Conservation (phyloP, 1,140 invertebrate genomes). For the Himalopsyche phryganea region DNA sequence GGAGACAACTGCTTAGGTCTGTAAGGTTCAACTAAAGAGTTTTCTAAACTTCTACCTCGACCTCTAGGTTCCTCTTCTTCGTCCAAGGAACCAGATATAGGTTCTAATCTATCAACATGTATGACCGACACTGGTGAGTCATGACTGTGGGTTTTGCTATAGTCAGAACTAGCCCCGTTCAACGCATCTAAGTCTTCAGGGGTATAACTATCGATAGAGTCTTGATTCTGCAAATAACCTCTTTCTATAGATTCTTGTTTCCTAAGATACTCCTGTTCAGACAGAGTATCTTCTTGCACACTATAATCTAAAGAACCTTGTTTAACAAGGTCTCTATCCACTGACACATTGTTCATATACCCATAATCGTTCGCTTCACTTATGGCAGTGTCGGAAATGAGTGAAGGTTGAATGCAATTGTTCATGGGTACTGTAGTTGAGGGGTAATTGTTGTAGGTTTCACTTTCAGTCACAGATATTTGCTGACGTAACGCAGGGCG, state of each 20-base stretch:
- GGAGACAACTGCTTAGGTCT: conserved; percentile 31
- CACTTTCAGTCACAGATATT: conserved; percentile 49
- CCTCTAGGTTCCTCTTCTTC: conserved; percentile 36
- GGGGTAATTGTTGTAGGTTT: conserved; percentile 46
- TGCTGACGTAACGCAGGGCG: conserved; percentile 46
- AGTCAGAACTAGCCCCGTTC: conserved; percentile 25
- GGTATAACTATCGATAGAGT: conserved; percentile 48
- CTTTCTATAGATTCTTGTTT: conserved; percentile 38
- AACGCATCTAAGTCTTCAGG: conserved; percentile 35
- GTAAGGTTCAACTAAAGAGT: conserved; percentile 41
- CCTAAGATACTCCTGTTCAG: conserved; percentile 33
- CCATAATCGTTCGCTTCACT: conserved; percentile 22
- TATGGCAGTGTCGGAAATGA: conserved; percentile 10
- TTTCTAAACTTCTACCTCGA: conserved; percentile 37
- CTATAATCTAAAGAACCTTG: conserved; percentile 32
- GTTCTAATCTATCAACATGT: conserved; percentile 42
- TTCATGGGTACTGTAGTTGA: conserved; percentile 44
- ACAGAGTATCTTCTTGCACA: conserved; percentile 17
- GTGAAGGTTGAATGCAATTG: conserved; percentile 43
- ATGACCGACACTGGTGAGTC: conserved; percentile 47
- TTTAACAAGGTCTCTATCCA: conserved; percentile 24
- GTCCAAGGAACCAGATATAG: conserved; percentile 32
- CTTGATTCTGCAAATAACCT: conserved; percentile 47
- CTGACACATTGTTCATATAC: conserved; percentile 20
- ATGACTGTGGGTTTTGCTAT: conserved; percentile 38